Base-by-base conservation (phyloP, 2,797 vertebrate species). In the Sebastes taczanowskii region DNA sequence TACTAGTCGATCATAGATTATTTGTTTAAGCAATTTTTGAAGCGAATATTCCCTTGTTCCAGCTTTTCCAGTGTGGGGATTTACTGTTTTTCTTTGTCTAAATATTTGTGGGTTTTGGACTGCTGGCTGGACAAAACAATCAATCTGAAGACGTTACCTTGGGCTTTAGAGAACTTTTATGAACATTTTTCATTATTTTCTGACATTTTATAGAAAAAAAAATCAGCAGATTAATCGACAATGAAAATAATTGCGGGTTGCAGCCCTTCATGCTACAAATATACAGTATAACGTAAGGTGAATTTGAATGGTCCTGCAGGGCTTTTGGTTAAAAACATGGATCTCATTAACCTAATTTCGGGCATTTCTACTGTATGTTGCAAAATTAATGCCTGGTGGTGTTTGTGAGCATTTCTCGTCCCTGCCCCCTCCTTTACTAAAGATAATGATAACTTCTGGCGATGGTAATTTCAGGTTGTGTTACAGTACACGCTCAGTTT, bases 321-420 rank as follows among this genome's bases (percentile, higher is more conserved):
- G 13, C n/a, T 67, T 74, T n/a, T 46, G 9, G 7, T 68, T 13
- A 30, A 20, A 75, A 78, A 71, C 74, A 70, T 63, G 60, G n/a
- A 58, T 78, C 64, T 78, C 71, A 88, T 86, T 84, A 85, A 81
- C 71, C 74, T 84, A 49, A 79, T 77, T 85, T 58, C 18, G 64
- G 42, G 3, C 38, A 23, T 78, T 81, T 85, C 27, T 81, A 56
- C 61, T 85, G 56, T 29, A 66, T 53, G 13, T 46, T 82, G 66
- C 62, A 63, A 30, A 85, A 35, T 70, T 3, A 73, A 62, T 27
- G 65, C 71, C 49, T 25, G 38, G 27, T 60, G 60, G 66, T 34
- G 23, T 66, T 35, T 59, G 11, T 13, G 29, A 23, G 20, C 49
- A n/a, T 52, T 52, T 62, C 29, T 30, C 5, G 2, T 13, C 53